Evolutionary conservation across 2,113 vertebrate genomes (phyloP).

Genomic region (Saccopteryx bilineata): DNA sequence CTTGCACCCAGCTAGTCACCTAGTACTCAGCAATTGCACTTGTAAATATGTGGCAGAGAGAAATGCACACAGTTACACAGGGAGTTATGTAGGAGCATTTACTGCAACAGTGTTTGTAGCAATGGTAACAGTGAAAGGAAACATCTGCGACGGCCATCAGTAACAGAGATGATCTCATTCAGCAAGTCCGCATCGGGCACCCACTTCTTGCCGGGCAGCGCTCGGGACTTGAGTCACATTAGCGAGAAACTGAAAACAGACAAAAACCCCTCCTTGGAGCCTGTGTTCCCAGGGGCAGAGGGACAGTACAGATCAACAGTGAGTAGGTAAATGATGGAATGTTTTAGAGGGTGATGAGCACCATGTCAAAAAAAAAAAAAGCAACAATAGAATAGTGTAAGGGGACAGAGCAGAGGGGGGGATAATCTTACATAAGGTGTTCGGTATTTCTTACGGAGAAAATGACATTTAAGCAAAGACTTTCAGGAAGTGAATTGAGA

Average conservation of each 20-base stretch:
- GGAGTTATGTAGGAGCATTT: background rate
- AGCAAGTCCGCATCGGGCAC: background rate
- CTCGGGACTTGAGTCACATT: background rate
- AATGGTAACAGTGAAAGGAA: background rate
- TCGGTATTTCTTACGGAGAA: background rate
- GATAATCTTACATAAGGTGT: background rate
- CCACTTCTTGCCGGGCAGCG: background rate
- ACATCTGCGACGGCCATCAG: background rate
- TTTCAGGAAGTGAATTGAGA: background rate
- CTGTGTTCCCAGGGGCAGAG: background rate
- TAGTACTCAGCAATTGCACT: background rate
- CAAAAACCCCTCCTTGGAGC: background rate
- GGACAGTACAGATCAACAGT: background rate
- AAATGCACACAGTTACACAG: background rate
- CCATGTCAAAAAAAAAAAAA: background rate
- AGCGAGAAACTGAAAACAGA: background rate
- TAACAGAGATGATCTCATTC: background rate
- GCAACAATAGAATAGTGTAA: no score
- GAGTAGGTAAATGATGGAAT: background rate
- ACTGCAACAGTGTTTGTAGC: background rate
- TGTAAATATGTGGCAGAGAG: background rate
- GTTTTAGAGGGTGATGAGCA: background rate
- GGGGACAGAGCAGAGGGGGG: no score
- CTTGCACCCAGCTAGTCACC: background rate
- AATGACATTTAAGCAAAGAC: background rate